These are phyloP conservation scores for Neolamprologus kungweensis DNA, from an alignment of 2,113 vertebrate genomes.

Conservation along the genomic window DNA sequence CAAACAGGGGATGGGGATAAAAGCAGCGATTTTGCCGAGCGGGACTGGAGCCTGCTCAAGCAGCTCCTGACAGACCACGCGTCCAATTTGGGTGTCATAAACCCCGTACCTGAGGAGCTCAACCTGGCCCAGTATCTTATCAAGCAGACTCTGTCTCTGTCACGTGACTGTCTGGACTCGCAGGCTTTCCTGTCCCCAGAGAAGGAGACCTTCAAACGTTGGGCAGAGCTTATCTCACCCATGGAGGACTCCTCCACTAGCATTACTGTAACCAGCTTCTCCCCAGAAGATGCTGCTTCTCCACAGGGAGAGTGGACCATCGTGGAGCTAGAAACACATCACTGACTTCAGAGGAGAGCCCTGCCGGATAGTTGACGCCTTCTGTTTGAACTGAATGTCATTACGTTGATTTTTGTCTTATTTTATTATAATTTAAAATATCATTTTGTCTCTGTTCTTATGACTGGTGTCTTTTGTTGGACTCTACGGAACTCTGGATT, in stretches of 20 bases:
- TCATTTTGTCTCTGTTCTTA: background rate
- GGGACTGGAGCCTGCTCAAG: slow-evolving; percentile 91
- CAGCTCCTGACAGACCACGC: slow-evolving; percentile 90
- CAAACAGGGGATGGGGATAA: slow-evolving; percentile 61
- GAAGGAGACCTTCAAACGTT: slow-evolving; percentile 81
- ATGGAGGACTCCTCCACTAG: slow-evolving; percentile 89
- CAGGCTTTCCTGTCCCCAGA: slow-evolving; percentile 81
- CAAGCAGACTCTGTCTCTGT: slow-evolving; percentile 92
- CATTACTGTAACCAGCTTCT: slow-evolving; percentile 92
- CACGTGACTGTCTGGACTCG: slow-evolving; percentile 83
- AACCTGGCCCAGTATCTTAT: slow-evolving; percentile 98
- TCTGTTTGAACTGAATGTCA: background rate
- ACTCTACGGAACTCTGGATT: background rate
- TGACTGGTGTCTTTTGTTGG: background rate
- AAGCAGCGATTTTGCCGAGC: slow-evolving; percentile 79
- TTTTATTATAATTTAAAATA: slow-evolving; percentile 25
- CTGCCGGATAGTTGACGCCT: background rate
- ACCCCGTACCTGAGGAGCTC: slow-evolving; percentile 93
- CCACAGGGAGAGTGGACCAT: slow-evolving; percentile 99
- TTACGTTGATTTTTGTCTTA: slow-evolving; percentile 4
- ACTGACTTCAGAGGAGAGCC: slow-evolving; percentile 69
- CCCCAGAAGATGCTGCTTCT: slow-evolving; percentile 91
- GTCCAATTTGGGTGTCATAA: slow-evolving; percentile 85
- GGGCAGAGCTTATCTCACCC: slow-evolving; percentile 92
- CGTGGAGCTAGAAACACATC: slow-evolving; percentile 97